phyloP scores from a whole-genome alignment of 2,888 invertebrate species.

The Apamea anceps region DNA sequence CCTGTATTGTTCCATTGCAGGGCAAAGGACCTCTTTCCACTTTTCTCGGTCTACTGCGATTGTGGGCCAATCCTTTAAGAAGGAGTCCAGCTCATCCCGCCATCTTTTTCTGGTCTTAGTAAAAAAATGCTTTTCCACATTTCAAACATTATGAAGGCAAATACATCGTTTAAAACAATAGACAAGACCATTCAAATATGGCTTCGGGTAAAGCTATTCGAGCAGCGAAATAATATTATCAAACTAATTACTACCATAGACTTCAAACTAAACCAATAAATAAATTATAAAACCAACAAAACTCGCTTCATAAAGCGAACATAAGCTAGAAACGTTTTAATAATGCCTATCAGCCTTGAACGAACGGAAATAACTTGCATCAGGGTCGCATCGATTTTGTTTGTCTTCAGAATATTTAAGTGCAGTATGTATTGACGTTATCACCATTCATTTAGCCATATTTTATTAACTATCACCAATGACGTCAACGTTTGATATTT shows the following conservation, averaged over 20 bases:
- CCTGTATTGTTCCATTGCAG: too few species aligned
- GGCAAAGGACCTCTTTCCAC: too few species aligned
- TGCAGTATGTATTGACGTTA: slow-evolving; percentile 65
- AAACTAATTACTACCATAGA: neutral
- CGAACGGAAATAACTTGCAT: slow-evolving; percentile 86
- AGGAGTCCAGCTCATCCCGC: too few species aligned
- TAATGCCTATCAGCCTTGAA: slow-evolving; percentile 81
- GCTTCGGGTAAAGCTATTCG: neutral
- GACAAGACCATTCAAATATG: neutral
- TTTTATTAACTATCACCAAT: slow-evolving; percentile 43
- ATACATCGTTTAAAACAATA: neutral
- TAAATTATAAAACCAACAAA: slow-evolving; percentile 46
- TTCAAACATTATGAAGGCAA: neutral
- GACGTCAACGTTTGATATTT: slow-evolving; percentile 37
- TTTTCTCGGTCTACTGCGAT: too few species aligned
- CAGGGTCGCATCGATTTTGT: slow-evolving; percentile 85
- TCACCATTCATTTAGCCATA: slow-evolving; percentile 47
- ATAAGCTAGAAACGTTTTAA: slow-evolving; percentile 72
- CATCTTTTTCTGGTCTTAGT: neutral
- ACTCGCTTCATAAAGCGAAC: slow-evolving; percentile 46
- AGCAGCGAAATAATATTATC: neutral
- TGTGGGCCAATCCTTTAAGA: too few species aligned
- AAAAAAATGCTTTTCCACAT: neutral
- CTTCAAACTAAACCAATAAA: neutral
- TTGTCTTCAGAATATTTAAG: slow-evolving; percentile 76